Percentiles rank a stretch among this genome's conserved stretches.
phyloP scores from a whole-genome alignment of 2,888 invertebrate species.

The Tenthredo distinguenda region DNA sequence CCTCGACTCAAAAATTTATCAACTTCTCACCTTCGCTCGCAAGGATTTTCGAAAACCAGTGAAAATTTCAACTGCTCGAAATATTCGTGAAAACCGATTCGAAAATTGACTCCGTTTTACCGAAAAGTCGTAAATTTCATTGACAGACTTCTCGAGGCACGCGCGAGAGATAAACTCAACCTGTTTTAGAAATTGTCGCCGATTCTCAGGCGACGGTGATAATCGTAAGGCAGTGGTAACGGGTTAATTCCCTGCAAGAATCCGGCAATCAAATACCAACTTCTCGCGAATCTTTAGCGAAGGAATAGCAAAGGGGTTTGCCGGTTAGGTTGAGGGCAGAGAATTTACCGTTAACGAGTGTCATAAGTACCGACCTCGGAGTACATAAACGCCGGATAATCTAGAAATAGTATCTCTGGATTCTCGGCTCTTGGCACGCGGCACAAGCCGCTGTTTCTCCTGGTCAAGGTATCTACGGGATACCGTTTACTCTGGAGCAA shows the following conservation, averaged over 20 bases:
- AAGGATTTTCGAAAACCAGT: too few species aligned
- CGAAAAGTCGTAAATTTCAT: not conserved
- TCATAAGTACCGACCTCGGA: constrained; percentile 68
- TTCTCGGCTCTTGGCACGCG: constrained; percentile 41
- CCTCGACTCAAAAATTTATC: too few species aligned
- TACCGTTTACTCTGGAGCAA: constrained; percentile 6
- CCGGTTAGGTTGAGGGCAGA: not conserved
- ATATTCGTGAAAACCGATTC: not conserved
- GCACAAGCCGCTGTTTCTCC: constrained; percentile 14
- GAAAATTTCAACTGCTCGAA: not conserved
- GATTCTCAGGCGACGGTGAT: not conserved
- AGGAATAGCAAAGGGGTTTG: not conserved
- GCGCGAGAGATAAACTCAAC: not conserved
- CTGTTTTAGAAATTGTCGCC: constrained; percentile 1
- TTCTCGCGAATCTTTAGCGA: not conserved
- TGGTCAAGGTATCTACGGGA: constrained; percentile 3
- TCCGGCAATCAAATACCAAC: constrained; percentile 9
- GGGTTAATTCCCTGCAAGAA: constrained; percentile 26
- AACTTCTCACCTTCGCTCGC: too few species aligned
- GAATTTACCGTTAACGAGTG: constrained; percentile 72
- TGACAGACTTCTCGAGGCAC: not conserved
- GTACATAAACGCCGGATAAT: constrained; percentile 72
- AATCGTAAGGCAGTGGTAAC: constrained; percentile 27
- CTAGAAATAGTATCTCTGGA: constrained; percentile 69
- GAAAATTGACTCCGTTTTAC: not conserved